Conservation (phyloP, 2,888 invertebrate species). For the Petrolisthes cinctipes region DNA sequence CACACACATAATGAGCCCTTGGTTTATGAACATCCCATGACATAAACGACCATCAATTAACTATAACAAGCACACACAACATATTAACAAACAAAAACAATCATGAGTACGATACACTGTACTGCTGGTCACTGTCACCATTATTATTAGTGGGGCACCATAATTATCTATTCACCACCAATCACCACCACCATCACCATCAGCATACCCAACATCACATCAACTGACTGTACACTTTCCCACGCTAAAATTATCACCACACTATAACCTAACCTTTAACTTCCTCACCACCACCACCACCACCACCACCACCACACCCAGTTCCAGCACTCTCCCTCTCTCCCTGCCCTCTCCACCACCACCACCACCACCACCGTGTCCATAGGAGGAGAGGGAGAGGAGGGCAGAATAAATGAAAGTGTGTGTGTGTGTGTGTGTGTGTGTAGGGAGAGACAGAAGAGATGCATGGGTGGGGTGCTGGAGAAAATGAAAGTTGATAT, state of each 20-base stretch:
- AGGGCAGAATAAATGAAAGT: not conserved
- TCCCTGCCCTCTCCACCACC: not conserved
- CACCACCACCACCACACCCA: not conserved
- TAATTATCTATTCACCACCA: not conserved
- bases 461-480: too few species aligned
- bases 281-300: not conserved
- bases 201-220: not conserved
- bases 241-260: not conserved
- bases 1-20: too few species aligned
- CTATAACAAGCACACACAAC: too few species aligned
- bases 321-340: not conserved
- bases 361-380: not conserved
- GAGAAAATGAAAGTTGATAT: too few species aligned
- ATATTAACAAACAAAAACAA: not conserved
- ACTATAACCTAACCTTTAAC: not conserved
- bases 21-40: too few species aligned
- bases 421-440: too few species aligned
- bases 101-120: not conserved
- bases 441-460: too few species aligned
- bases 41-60: too few species aligned
- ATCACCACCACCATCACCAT: not conserved
- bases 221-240: too few species aligned
- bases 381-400: not conserved
- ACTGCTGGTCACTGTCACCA: not conserved
- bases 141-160: not conserved